Percentiles rank a stretch among this genome's conserved stretches.
phyloP scores from a whole-genome alignment of 2,113 vertebrate genomes.

The Poeciliopsis prolifica region DNA sequence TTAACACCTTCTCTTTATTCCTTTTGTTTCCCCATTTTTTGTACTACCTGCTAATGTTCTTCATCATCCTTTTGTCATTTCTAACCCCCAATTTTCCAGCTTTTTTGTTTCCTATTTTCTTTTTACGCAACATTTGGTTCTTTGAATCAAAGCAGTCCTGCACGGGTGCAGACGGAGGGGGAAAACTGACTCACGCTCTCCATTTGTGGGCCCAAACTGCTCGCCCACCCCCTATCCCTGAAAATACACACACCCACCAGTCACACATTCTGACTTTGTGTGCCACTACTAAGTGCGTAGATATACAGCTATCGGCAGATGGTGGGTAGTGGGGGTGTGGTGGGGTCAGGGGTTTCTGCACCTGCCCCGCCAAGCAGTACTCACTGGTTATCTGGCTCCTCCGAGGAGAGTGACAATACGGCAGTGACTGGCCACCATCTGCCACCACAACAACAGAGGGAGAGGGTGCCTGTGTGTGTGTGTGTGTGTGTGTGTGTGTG shows the following conservation, averaged over 20 bases:
- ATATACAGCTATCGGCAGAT: slow-evolving; percentile 66
- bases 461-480: slow-evolving; percentile 31
- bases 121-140: slow-evolving; percentile 1
- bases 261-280: slow-evolving; percentile 30
- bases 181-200: slow-evolving; percentile 51
- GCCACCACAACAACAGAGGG: slow-evolving; percentile 76
- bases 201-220: slow-evolving; percentile 45
- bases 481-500: not conserved
- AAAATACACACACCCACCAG: slow-evolving; percentile 17
- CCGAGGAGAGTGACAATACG: slow-evolving; percentile 84
- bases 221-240: not conserved
- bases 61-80: slow-evolving; percentile 7
- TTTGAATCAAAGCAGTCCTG: slow-evolving; percentile 24
- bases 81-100: not conserved
- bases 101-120: not conserved
- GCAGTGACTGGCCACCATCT: slow-evolving; percentile 86
- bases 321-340: slow-evolving; percentile 55
- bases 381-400: slow-evolving; percentile 82
- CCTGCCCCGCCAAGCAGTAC: slow-evolving; percentile 82
- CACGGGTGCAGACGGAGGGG: slow-evolving; percentile 23
- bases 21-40: slow-evolving; percentile 9
- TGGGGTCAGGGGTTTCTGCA: slow-evolving; percentile 83
- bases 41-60: slow-evolving; percentile 1
- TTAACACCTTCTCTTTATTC: slow-evolving; percentile 8
- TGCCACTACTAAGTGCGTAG: slow-evolving; percentile 34